phyloP scores from a whole-genome alignment of 2,113 vertebrate genomes.

The Desmodus rotundus region DNA sequence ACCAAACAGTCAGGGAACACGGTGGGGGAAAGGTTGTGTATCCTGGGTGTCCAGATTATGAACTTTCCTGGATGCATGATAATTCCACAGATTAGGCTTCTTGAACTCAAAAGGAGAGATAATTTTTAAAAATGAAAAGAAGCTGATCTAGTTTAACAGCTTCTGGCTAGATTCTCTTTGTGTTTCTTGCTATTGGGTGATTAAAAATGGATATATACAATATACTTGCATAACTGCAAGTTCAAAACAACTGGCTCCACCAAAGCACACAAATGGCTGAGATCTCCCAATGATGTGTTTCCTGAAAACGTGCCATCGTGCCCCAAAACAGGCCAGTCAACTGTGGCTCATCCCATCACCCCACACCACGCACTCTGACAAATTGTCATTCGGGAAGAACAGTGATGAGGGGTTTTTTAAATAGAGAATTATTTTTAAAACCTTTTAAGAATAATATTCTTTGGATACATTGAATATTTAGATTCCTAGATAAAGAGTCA shows the following conservation, averaged over 20 bases:
- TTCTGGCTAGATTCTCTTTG: not conserved
- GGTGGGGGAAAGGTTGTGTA: rapidly evolving
- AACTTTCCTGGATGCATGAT: not conserved
- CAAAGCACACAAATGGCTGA: not conserved
- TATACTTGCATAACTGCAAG: not conserved
- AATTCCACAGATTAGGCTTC: not conserved
- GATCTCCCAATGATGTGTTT: not conserved
- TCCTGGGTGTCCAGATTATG: not conserved
- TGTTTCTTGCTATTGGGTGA: not conserved
- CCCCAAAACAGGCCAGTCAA: not conserved
- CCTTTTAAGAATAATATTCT: not conserved
- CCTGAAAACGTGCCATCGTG: rapidly evolving
- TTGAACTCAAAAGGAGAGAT: not conserved
- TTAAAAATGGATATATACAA: not conserved
- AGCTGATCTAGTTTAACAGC: not conserved
- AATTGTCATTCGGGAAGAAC: not conserved
- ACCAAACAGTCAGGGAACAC: not conserved
- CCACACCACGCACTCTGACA: not conserved
- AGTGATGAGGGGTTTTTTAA: not conserved
- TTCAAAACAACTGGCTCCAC: not conserved
- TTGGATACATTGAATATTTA: not conserved
- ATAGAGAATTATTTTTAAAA: not conserved
- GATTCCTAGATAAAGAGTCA: not conserved
- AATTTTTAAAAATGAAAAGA: not conserved
- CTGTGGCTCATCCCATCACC: not conserved